Evolutionary conservation across 2,113 vertebrate species (phyloP).

Genomic region (Hiodon tergisus): DNA sequence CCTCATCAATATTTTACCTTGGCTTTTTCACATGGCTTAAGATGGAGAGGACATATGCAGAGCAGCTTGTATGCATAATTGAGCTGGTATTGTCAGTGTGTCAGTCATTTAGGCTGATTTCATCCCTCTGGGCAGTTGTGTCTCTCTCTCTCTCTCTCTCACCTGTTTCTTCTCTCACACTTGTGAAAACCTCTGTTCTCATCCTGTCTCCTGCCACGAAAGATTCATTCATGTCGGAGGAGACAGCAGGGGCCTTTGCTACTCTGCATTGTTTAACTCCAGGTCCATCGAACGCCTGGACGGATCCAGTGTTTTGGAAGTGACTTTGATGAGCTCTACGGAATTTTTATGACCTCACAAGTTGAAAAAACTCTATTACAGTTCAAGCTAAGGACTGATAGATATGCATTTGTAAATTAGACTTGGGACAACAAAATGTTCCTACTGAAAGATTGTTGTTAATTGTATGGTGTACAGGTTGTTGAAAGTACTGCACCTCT

Average conservation of each 20-base stretch:
- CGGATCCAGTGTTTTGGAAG: constrained; percentile 29
- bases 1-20: not conserved
- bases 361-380: constrained; percentile 30
- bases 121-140: not conserved
- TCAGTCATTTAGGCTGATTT: not conserved
- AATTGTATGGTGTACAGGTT: constrained; percentile 30
- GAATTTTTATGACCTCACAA: constrained; percentile 40
- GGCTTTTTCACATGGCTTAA: too few relatives aligned
- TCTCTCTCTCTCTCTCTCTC: not conserved
- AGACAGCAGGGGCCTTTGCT: not conserved
- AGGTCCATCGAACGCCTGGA: constrained; percentile 16
- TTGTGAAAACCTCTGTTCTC: not conserved
- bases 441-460: constrained; percentile 27
- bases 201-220: not conserved
- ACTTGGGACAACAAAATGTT: constrained; percentile 27
- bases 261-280: constrained; percentile 8
- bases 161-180: not conserved
- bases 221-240: not conserved
- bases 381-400: constrained; percentile 28
- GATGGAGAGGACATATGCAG: too few relatives aligned
- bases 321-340: constrained; percentile 29
- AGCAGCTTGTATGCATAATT: too few relatives aligned
- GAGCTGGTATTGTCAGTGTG: not conserved
- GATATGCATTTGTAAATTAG: constrained; percentile 41
- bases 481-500: constrained; percentile 28